Percentiles rank a stretch among this genome's conserved stretches.
phyloP scores from a whole-genome alignment of 2,888 invertebrate species.

The Euphydryas editha region DNA sequence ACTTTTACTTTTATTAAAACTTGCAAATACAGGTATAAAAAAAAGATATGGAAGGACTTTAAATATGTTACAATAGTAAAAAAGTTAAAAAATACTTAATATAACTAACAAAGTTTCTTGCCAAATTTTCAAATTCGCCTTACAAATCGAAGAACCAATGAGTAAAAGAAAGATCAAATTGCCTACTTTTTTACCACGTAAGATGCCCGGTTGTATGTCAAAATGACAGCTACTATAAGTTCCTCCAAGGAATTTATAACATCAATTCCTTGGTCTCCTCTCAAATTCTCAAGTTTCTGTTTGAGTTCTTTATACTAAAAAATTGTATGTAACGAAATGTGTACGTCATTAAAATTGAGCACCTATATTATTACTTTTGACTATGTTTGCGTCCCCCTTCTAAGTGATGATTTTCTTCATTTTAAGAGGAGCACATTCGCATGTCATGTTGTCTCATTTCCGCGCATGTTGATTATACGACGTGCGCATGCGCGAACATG shows the following conservation, averaged over 20 bases:
- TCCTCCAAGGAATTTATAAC: too few relatives aligned
- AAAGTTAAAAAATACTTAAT: slow-evolving; percentile 1
- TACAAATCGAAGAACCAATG: slow-evolving; percentile 25
- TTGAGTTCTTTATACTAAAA: too few relatives aligned
- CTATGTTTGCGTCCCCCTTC: too few relatives aligned
- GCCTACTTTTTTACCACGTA: slow-evolving; percentile 30
- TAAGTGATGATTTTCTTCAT: too few relatives aligned
- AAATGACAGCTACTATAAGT: slow-evolving; percentile 16
- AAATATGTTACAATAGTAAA: background rate
- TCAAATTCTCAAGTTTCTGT: background rate
- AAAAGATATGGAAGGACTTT: background rate
- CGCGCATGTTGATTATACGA: too few relatives aligned
- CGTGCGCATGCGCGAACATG: too few relatives aligned
- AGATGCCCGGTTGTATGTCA: slow-evolving; percentile 18
- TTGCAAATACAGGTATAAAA: background rate
- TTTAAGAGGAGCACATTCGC: too few relatives aligned
- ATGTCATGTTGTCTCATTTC: too few relatives aligned
- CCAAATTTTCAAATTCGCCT: slow-evolving; percentile 29
- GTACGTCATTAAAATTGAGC: too few relatives aligned
- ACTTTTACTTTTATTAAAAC: background rate
- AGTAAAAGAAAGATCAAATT: slow-evolving; percentile 18
- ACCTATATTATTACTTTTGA: too few relatives aligned
- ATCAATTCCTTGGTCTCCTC: background rate
- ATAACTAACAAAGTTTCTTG: slow-evolving; percentile 25
- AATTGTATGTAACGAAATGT: too few relatives aligned